A percentile compares a stretch with the other conserved stretches of the same genome.
These are phyloP conservation scores for Vultur gryphus DNA, from an alignment of 2,797 vertebrate genomes.

Conservation along the genomic window DNA sequence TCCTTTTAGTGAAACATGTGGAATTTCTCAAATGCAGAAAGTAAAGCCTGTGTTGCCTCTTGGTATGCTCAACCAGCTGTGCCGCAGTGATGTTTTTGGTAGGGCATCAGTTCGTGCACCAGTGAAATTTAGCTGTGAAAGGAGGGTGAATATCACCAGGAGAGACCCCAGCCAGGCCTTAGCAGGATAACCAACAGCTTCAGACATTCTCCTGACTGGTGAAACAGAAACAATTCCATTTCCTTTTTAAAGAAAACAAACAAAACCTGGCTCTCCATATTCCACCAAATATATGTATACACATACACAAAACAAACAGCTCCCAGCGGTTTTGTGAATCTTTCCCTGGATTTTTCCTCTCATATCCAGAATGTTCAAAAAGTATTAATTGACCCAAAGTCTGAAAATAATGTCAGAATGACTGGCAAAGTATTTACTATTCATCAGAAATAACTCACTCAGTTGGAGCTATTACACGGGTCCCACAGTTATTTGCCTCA, in stretches of 20 bases:
- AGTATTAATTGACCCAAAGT: background rate
- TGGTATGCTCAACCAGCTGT: rapidly evolving
- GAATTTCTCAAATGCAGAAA: background rate
- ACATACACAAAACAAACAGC: background rate
- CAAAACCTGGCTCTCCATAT: background rate
- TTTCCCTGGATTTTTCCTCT: background rate
- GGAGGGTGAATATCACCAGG: background rate
- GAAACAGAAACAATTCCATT: background rate
- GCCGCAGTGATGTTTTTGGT: rapidly evolving
- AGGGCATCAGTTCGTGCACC: rapidly evolving
- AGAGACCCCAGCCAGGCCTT: background rate
- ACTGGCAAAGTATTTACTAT: background rate
- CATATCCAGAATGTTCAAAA: background rate
- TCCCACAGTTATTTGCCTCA: background rate
- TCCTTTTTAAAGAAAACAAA: background rate
- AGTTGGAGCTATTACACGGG: background rate
- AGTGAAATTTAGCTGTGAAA: background rate
- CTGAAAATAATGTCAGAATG: background rate
- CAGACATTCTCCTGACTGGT: rapidly evolving
- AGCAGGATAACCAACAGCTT: background rate
- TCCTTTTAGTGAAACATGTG: too few species aligned
- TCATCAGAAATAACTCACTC: background rate
- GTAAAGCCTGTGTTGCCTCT: background rate
- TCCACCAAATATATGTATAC: rapidly evolving
- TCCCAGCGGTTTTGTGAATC: background rate